phyloP scores from a whole-genome alignment of 2,113 vertebrate genomes.

The Brachypteracias leptosomus region DNA sequence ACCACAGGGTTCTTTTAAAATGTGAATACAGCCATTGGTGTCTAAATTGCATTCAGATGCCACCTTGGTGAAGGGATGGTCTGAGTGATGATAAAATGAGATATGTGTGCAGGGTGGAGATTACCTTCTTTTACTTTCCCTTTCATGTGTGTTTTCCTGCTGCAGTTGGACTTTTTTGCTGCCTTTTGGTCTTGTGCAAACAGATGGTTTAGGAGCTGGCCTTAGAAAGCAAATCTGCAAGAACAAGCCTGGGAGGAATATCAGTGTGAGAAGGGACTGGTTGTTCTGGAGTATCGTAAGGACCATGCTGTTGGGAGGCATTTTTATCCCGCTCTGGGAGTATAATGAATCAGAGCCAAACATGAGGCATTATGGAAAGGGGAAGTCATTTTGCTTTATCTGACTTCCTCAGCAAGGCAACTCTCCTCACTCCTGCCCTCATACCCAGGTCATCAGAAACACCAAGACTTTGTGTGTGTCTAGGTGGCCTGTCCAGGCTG shows the following conservation, averaged over 20 bases:
- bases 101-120: accelerated
- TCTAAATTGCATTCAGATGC: background rate
- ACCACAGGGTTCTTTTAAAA: background rate
- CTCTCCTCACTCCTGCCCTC: background rate
- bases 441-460: background rate
- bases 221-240: background rate
- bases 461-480: background rate
- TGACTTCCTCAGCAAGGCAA: background rate
- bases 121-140: background rate
- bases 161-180: background rate
- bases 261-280: background rate
- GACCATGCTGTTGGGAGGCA: background rate
- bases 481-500: background rate
- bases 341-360: background rate
- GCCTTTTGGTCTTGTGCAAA: background rate
- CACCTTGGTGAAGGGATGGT: background rate
- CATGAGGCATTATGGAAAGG: accelerated
- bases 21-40: background rate
- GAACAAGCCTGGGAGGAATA: background rate
- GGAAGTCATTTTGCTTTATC: background rate
- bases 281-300: background rate
- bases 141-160: background rate
- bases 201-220: background rate
- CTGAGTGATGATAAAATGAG: background rate
- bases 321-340: background rate